Base-by-base conservation (phyloP, 23 tunicate genomes). In the Ascidia mentula region DNA sequence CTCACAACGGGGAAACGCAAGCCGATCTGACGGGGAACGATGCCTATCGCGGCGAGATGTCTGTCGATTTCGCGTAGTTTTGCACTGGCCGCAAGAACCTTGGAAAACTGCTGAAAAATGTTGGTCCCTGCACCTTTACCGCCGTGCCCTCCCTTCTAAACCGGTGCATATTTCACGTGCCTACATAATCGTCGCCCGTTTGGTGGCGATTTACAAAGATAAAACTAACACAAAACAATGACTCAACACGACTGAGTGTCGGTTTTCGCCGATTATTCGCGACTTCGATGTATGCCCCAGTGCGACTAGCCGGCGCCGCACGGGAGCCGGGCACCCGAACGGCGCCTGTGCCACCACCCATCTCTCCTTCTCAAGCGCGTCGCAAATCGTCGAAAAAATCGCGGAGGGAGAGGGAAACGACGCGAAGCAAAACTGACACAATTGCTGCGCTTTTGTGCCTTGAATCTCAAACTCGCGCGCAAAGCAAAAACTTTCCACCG, bases 251-350 rank as follows among this genome's bases (percentile, higher is more conserved):
- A 17, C 33, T n/a, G 70, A 77, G 69, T 77, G 81, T 74, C 78
- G 75, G 75, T 74, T 77, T 77, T 77, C 81, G 53, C 40, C 74
- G 46, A 60, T 79, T 79, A 79, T 79, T 79, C 73, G 45, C 82
- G 78, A 37, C 69, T 69, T 45, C 37, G 74, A 34, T 60, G 72
- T 79, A 60, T 60, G 61, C 82, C 82, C 37, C 82, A 74, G 46
- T 60, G 45, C 82, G 82, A 36, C 82, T 34, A n/a, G 74, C 40
- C 82, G 82, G 82, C 82, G 82, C 82, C 82, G 73, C 34, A 73
- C 73, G 37, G 82, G 46, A 79, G 46, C 73, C 36, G 37, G 82
- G 45, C 81, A 36, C 61, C 82, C 46, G n/a, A 65, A 79, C 61
- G 82, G 82, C 82, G 82, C 82, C 82, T 70, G n/a, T 53, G 37